Conservation (phyloP, 2,113 vertebrate species). For the Chaetodon auriga region DNA sequence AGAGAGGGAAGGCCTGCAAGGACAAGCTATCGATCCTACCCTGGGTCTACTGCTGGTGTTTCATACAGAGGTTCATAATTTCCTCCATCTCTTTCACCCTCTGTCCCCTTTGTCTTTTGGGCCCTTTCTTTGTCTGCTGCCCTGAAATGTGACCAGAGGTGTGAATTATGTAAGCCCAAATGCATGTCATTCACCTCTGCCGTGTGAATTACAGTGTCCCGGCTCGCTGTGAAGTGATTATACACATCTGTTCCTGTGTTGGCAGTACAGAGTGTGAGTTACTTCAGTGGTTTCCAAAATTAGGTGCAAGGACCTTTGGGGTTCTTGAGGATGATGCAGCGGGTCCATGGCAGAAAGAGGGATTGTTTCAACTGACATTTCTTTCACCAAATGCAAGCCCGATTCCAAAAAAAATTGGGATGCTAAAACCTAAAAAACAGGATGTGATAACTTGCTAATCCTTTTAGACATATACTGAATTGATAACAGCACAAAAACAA, state of each 20-base stretch:
- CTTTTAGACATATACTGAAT: too few species aligned
- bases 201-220: constrained; percentile 51
- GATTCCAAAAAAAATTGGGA: too few species aligned
- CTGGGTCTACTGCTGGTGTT: constrained; percentile 41
- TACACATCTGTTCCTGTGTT: constrained; percentile 53
- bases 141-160: constrained; percentile 41
- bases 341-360: not conserved
- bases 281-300: constrained; percentile 33
- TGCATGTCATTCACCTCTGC: constrained; percentile 50
- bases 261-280: constrained; percentile 46
- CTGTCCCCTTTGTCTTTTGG: not conserved
- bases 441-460: too few species aligned
- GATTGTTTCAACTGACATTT: not conserved
- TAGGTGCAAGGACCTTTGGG: constrained; percentile 1
- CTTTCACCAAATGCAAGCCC: not conserved
- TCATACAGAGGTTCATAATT: constrained; percentile 46
- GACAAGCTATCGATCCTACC: constrained; percentile 69
- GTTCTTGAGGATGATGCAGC: constrained; percentile 1
- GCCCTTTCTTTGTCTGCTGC: constrained; percentile 32
- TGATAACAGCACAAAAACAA: too few species aligned
- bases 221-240: constrained; percentile 37
- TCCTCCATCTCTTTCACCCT: constrained; percentile 49
- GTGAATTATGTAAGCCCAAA: constrained; percentile 50
- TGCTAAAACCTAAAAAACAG: too few species aligned
- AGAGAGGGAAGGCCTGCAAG: constrained; percentile 68